Conservation (phyloP, 2,113 vertebrate genomes). For the Delphinapterus leucas region DNA sequence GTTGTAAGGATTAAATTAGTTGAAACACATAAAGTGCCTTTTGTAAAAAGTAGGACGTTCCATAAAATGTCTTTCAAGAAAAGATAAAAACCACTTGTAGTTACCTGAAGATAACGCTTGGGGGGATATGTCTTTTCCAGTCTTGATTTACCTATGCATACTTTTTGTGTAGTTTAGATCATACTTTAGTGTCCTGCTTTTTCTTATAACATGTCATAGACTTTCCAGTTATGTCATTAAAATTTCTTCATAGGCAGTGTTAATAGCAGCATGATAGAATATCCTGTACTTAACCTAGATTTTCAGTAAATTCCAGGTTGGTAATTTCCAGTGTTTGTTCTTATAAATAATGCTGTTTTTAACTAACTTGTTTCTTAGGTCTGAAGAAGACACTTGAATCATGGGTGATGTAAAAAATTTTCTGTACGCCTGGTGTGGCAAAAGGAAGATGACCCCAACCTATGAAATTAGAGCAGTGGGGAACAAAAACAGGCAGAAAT, state of each 20-base stretch:
- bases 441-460: slow-evolving; percentile 90
- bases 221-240: background rate
- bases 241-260: background rate
- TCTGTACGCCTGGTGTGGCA: slow-evolving; percentile 96
- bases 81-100: background rate
- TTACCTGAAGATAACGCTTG: background rate
- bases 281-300: background rate
- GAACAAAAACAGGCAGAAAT: slow-evolving; percentile 95
- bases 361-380: slow-evolving; percentile 50
- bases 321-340: background rate
- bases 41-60: background rate
- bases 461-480: slow-evolving; percentile 94
- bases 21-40: background rate
- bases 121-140: background rate
- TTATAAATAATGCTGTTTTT: slow-evolving; percentile 18
- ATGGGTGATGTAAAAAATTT: slow-evolving; percentile 98
- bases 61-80: background rate
- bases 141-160: background rate
- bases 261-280: background rate
- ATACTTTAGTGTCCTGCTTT: background rate
- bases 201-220: background rate
- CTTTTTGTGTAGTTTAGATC: background rate
- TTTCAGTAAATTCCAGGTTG: background rate
- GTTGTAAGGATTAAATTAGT: background rate
- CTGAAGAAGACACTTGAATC: slow-evolving; percentile 65